Base-by-base conservation (phyloP, 2,797 vertebrate species). In the Pagetopsis macropterus region DNA sequence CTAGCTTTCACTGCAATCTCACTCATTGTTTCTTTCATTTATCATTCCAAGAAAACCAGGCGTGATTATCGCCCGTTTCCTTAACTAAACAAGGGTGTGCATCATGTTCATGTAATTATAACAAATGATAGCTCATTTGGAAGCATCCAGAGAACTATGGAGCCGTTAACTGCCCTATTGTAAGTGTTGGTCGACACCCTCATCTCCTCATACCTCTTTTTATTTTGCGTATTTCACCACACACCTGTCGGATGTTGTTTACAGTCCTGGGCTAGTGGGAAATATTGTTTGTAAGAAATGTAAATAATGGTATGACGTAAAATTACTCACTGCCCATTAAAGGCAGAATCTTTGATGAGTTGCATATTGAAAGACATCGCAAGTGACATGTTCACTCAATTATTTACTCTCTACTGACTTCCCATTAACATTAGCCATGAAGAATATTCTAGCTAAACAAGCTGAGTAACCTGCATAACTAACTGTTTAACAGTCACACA, bases 381-480 rank as follows among this genome's bases (percentile, higher is more conserved):
- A 46, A 9, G 33, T 37, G 49, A 43, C 4, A 19, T 21, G 65
- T 54, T 71, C 7, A 33, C 62, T 65, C 33, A 37, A 37, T 37
- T 9, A 37, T 9, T 37, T 5, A 1, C 27, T 63, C 15, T 27
- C 27, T 27, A 27, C 27, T 16, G 19, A 13, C 21, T 52, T 37
- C 7, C 61, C 72, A 27, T 59, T 60, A 41, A 17, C 12, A 5
- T 59, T 64, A 16, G 16, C 19, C 16, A 37, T 72, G 6, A 65
- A 50, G 4, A 5, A 2, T 31, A 48, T 48, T 55, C 44, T 23
- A 12, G 56, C 37, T 23, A 33, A 77, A 76, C 71, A 58, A 66
- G 65, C 56, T 65, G 16, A 40, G 23, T 65, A 44, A 65, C 48
- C 51, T 57, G 17, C 43, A 44, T 55, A 43, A 72, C 61, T 17